Percentiles rank a stretch among this genome's conserved stretches.
Evolutionary conservation across 2,888 invertebrate genomes (phyloP).

Genomic region (Allygus modestus): DNA sequence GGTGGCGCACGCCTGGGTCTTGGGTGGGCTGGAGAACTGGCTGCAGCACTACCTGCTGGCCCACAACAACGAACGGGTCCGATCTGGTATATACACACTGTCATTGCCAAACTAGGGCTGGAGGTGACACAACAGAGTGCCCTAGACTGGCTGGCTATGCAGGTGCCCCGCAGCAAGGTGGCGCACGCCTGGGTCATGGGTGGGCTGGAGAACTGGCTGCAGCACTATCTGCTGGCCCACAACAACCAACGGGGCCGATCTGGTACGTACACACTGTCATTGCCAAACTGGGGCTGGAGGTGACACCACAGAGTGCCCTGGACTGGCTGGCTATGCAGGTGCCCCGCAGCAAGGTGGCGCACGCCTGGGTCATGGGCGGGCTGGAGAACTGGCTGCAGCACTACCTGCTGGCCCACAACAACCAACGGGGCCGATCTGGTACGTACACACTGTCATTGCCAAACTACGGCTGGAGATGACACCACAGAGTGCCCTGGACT

Average conservation of each 20-base stretch:
- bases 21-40: slow-evolving; percentile 95
- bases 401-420: slow-evolving; percentile 90
- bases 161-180: slow-evolving; percentile 89
- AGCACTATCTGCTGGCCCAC: slow-evolving; percentile 91
- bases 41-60: slow-evolving; percentile 92
- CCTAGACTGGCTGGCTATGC: slow-evolving; percentile 93
- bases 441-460: no score
- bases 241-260: slow-evolving; percentile 91
- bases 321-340: slow-evolving; percentile 94
- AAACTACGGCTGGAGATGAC: slow-evolving; percentile 94
- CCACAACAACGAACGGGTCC: slow-evolving; percentile 90
- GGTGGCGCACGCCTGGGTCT: slow-evolving; percentile 93
- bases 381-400: slow-evolving; percentile 95
- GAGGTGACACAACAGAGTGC: slow-evolving; percentile 95
- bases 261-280: no score
- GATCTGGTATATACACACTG: slow-evolving; percentile 80
- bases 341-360: slow-evolving; percentile 91
- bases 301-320: slow-evolving; percentile 93
- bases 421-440: slow-evolving; percentile 91
- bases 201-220: slow-evolving; percentile 94
- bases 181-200: slow-evolving; percentile 95
- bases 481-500: slow-evolving; percentile 94
- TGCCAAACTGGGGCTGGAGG: slow-evolving; percentile 93
- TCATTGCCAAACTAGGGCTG: no score
- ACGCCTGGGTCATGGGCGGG: slow-evolving; percentile 94